Base-by-base conservation (phyloP, 2,113 vertebrate species). In the Uria lomvia region DNA sequence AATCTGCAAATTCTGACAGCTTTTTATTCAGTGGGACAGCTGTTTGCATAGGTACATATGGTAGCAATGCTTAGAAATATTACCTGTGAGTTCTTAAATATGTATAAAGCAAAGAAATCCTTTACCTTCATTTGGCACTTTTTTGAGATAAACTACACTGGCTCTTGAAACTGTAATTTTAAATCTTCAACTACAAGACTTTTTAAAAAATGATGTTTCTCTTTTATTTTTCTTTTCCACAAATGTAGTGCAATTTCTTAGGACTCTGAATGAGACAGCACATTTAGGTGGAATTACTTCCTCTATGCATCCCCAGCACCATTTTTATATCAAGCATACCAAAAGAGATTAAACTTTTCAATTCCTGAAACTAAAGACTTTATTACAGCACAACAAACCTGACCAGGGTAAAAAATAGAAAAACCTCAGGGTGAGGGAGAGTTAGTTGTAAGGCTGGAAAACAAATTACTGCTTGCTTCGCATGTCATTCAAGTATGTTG, bases 1-100 rank as follows among this genome's bases (percentile, higher is more conserved):
- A 97, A 96, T 98, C 83, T 98, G 88, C 90, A 93, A 65, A 73
- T 79, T 88, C 53, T 95, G 96, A 88, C 95, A 97, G 88, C 76
- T 96, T 96, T 97, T 94, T 93, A 94, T 97, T 97, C 90, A 86
- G 94, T 87, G 71, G 29, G 84, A 29, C 59, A 95, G 86, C 80
- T 94, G 76, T 92, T 96, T 91, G 94, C 47, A 63, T 89, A 81
- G 74, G 74, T 96, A 75, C 77, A 81, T 97, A 92, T 65, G 83
- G 85, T 83, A 83, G 79, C 1, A 4, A 50, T 94, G 62, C 92
- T 95, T 94, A 93, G 86, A 97, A 97, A 95, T 97, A 90, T 65
- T 95, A 93, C 84, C 68, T 83, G 32, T 7, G 76, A 96, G 66
- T 92, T 97, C 63, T 96, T 97, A 97, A 97, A 96, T 97, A 94